phyloP scores from a whole-genome alignment of 2,113 vertebrate genomes.

The Pelvicachromis taeniatus region DNA sequence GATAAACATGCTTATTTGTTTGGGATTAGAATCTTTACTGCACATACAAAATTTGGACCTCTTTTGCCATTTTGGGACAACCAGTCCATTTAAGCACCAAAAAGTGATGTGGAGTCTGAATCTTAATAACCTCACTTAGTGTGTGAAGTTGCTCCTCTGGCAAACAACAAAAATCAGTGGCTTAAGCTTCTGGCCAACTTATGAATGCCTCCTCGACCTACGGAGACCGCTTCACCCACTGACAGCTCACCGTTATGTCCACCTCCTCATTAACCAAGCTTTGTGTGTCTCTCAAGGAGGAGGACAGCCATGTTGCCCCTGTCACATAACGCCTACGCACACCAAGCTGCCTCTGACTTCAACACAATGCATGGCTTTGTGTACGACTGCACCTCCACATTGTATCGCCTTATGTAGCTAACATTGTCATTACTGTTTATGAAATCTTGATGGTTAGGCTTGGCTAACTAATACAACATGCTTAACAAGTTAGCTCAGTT shows the following conservation, averaged over 20 bases:
- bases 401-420: slow-evolving; percentile 47
- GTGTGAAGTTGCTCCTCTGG: background rate
- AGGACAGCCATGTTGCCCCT: background rate
- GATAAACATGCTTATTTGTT: background rate
- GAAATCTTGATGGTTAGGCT: background rate
- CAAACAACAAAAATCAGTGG: background rate
- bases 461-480: background rate
- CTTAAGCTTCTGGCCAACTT: background rate
- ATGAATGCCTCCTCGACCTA: slow-evolving; percentile 30
- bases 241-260: background rate
- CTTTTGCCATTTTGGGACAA: background rate
- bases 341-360: slow-evolving; percentile 67
- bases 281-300: background rate
- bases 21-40: background rate
- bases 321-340: slow-evolving; percentile 53
- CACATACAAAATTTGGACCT: slow-evolving; percentile 15
- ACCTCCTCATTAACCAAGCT: background rate
- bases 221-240: background rate
- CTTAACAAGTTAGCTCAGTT: background rate
- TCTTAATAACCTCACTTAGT: accelerated
- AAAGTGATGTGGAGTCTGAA: background rate
- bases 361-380: slow-evolving; percentile 59
- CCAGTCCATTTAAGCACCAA: background rate
- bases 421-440: slow-evolving; percentile 35
- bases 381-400: slow-evolving; percentile 9